A percentile compares a stretch with the other conserved stretches of the same genome.
Conservation (phyloP, 1,140 invertebrate species). For the Anastrepha ludens region DNA sequence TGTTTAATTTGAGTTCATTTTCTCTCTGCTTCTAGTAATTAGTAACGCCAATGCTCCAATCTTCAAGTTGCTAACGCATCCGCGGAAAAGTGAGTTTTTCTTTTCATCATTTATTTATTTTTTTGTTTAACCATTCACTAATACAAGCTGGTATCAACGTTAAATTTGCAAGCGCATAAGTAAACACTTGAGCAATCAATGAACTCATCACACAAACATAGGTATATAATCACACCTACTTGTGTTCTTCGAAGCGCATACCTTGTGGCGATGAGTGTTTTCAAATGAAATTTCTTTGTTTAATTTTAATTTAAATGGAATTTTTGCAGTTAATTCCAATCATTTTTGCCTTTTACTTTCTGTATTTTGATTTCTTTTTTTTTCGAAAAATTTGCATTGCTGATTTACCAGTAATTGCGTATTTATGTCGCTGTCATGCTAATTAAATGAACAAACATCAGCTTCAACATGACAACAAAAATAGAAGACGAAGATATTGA, state of each 20-base stretch:
- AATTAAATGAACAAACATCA: not conserved
- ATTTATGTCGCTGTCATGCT: slow-evolving; percentile 6
- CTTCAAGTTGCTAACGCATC: not conserved
- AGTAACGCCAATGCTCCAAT: not conserved
- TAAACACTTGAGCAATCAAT: slow-evolving; percentile 6
- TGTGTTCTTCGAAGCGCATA: not conserved
- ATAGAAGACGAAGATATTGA: not conserved
- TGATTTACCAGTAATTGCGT: not conserved
- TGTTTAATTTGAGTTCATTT: not conserved
- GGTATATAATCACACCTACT: not conserved
- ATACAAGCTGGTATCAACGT: not conserved
- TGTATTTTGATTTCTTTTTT: not conserved
- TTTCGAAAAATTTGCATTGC: not conserved
- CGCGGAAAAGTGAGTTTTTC: slow-evolving; percentile 9
- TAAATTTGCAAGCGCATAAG: not conserved
- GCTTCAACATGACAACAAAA: not conserved
- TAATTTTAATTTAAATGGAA: not conserved
- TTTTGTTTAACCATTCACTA: not conserved
- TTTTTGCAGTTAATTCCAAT: not conserved
- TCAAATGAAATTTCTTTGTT: not conserved
- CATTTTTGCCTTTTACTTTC: not conserved
- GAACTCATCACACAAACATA: not conserved
- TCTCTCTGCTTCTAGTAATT: not conserved
- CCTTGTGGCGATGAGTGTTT: not conserved
- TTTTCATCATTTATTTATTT: not conserved